Conservation (phyloP, 2,113 vertebrate genomes). For the Paradoxurus hermaphroditus region DNA sequence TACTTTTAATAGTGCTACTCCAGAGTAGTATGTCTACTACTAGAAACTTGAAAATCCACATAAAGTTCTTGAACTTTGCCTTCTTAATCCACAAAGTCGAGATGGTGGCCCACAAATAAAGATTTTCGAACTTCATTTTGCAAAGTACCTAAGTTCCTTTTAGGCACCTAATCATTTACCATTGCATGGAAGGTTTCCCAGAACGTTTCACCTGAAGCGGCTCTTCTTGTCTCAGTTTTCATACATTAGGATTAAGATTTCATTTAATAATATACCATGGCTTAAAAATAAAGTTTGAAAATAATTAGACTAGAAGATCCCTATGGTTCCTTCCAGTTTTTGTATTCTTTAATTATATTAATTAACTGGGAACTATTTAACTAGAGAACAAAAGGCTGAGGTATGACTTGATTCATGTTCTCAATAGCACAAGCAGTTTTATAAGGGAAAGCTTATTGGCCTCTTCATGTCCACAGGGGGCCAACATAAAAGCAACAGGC, state of each 20-base stretch:
- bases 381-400: not conserved
- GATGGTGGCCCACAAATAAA: not conserved
- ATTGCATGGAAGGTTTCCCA: not conserved
- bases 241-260: not conserved
- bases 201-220: not conserved
- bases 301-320: not conserved
- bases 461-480: not conserved
- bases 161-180: not conserved
- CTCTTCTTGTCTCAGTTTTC: not conserved
- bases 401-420: not conserved
- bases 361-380: not conserved
- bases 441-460: not conserved
- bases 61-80: not conserved
- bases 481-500: not conserved
- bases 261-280: not conserved
- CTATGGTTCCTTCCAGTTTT: not conserved
- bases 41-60: not conserved
- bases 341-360: slow-evolving; percentile 9
- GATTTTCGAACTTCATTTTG: not conserved
- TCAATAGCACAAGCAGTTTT: not conserved
- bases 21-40: not conserved
- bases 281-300: slow-evolving; percentile 43
- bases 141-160: not conserved
- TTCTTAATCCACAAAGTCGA: not conserved
- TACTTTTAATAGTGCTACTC: not conserved